Evolutionary conservation across 2,797 vertebrate species (phyloP).

Genomic region (Cephalopachus bancanus): DNA sequence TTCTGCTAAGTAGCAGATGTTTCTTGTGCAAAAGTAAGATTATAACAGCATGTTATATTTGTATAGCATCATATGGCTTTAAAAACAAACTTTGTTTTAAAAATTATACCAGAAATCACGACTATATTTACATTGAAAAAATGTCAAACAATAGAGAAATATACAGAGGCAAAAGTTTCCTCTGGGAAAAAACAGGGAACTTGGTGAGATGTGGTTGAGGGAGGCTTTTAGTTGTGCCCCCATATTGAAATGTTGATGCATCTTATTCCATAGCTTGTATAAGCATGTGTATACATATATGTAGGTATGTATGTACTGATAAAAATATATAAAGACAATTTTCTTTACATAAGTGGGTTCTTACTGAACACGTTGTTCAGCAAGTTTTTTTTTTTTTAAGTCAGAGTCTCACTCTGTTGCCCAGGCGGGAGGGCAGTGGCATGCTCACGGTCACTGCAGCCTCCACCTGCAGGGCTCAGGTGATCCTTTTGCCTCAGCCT

Average conservation of each 20-base stretch:
- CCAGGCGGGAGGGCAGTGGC: too few relatives aligned
- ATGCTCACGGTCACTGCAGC: too few relatives aligned
- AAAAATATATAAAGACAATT: background rate
- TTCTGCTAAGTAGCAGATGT: constrained; percentile 58
- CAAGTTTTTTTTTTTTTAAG: background rate
- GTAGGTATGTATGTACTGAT: background rate
- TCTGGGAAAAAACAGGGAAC: background rate
- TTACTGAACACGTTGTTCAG: background rate
- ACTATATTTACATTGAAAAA: background rate
- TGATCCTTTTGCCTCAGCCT: too few relatives aligned
- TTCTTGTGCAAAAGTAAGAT: constrained; percentile 51
- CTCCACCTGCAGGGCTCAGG: too few relatives aligned
- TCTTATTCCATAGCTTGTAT: background rate
- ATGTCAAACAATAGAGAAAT: constrained; percentile 3
- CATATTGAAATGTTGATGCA: background rate
- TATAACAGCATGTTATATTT: constrained; percentile 34
- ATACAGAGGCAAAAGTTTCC: background rate
- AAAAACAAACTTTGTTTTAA: constrained; percentile 53
- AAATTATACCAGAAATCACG: constrained; percentile 32
- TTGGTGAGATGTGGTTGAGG: background rate
- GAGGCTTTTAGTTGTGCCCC: background rate
- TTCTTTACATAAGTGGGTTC: background rate
- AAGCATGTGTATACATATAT: background rate
- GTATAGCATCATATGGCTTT: constrained; percentile 25
- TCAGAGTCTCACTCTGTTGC: too few relatives aligned